Evolutionary conservation across 2,888 invertebrate species (phyloP), one percentile per base, ranked within the genome.

Genomic region (Drosophila koepferae): DNA sequence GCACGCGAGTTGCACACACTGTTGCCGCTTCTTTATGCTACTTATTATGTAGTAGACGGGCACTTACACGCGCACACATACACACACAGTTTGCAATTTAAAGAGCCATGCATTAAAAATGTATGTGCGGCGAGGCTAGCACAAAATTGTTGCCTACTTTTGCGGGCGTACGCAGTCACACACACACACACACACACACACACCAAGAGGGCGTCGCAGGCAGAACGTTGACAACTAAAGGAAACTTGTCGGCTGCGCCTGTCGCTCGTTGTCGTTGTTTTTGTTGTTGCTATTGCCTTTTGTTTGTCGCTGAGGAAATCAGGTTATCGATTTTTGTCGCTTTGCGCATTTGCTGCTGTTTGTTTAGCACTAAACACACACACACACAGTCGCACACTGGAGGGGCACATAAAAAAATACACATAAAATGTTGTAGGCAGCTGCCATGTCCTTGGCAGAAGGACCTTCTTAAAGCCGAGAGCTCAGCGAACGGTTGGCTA

Each of bases 261-360:
- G 41, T 56, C 31, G 56, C 14, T 31, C 20, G 16, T 14, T 51
- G 31, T 46, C 18, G 31, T 38, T n/a, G 54, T 34, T 51, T 36
- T 23, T 72, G 28, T 44, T 51, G 61, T 48, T 53, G 61, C 20
- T 53, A 9, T 54, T 82, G 72, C 48, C 86, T 82, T 82, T 85
- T 84, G 89, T 86, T 88, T 89, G 86, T 68, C 63, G 74, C 66
- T 77, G 69, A 66, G 76, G 86, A 87, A 89, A 89, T 85, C 84
- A 85, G 84, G 84, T 70, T 85, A 85, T 85, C 84, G 84, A 85
- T 89, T 85, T 85, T 84, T 76, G 62, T 31, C 53, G 61, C 63
- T 67, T 80, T 80, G 79, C 81, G 67, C 79, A 74, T 77, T 81
- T 80, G 60, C 79, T 65, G 67, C 66, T 74, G 70, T 80, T 77